Conservation (phyloP, 2,113 vertebrate species). For the Grallaria varia region DNA sequence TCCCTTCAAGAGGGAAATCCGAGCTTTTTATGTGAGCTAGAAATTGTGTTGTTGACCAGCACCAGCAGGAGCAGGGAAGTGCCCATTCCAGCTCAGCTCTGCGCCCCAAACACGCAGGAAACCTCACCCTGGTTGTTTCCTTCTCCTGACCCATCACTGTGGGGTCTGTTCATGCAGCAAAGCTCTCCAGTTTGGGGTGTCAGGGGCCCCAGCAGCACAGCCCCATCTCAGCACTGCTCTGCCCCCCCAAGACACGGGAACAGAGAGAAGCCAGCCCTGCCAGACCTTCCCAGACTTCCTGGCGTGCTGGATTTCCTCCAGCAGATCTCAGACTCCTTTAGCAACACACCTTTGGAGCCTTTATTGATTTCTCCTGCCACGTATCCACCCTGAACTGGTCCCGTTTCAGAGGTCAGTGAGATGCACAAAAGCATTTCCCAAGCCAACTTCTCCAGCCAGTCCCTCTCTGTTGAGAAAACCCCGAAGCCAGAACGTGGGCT, state of each 20-base stretch:
- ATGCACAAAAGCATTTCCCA: fast-evolving
- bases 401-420: neutral
- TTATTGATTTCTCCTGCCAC: fast-evolving
- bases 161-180: fast-evolving
- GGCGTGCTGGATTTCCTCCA: fast-evolving
- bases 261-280: neutral
- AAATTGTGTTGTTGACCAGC: fast-evolving
- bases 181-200: fast-evolving
- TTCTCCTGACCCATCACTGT: fast-evolving
- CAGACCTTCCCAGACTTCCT: neutral
- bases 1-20: neutral
- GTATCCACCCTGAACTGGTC: fast-evolving
- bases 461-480: neutral
- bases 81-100: fast-evolving
- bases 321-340: neutral
- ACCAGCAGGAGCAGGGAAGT: neutral
- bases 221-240: fast-evolving
- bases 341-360: fast-evolving
- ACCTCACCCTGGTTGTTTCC: neutral
- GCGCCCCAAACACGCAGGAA: fast-evolving
- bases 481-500: neutral
- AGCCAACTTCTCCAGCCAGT: fast-evolving
- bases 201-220: neutral
- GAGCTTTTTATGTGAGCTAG: neutral
- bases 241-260: neutral